These are phyloP conservation scores for Osmoderma eremita DNA, from an alignment of 2,888 invertebrate genomes.

Conservation along the genomic window DNA sequence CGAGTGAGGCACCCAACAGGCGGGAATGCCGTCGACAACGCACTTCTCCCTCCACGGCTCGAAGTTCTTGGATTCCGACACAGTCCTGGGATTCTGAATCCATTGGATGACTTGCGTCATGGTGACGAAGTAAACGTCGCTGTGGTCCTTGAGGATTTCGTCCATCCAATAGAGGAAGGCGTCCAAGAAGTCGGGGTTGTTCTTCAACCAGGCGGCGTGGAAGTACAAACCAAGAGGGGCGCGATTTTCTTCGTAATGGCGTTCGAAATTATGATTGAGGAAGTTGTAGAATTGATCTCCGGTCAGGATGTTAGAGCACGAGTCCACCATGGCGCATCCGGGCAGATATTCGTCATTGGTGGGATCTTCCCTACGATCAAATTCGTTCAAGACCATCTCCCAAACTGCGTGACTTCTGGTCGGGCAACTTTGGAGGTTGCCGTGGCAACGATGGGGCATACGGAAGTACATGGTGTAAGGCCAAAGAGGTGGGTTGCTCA, in stretches of 20 bases:
- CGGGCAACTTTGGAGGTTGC: slow-evolving; percentile 90
- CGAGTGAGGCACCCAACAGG: slow-evolving; percentile 89
- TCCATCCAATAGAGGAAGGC: slow-evolving; percentile 95
- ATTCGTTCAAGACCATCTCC: slow-evolving; percentile 96
- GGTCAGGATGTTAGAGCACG: slow-evolving; percentile 90
- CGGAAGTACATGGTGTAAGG: slow-evolving; percentile 98
- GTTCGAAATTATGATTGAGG: slow-evolving; percentile 91
- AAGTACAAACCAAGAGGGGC: slow-evolving; percentile 90
- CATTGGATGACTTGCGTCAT: slow-evolving; percentile 97
- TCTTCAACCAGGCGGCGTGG: slow-evolving; percentile 94
- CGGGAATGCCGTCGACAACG: slow-evolving; percentile 81
- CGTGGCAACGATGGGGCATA: slow-evolving; percentile 94
- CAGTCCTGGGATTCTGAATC: slow-evolving; percentile 91
- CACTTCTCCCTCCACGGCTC: slow-evolving; percentile 96
- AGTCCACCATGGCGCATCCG: slow-evolving; percentile 95
- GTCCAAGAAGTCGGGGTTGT: slow-evolving; percentile 91
- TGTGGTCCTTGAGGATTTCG: slow-evolving; percentile 84
- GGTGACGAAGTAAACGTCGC: slow-evolving; percentile 93
- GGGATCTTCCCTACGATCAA: slow-evolving; percentile 91
- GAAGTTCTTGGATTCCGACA: slow-evolving; percentile 88
- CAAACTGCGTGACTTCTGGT: slow-evolving; percentile 93
- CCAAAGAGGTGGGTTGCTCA: slow-evolving; percentile 94
- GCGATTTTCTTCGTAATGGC: slow-evolving; percentile 90
- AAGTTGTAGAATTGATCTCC: slow-evolving; percentile 96
- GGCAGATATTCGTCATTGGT: slow-evolving; percentile 88